A percentile compares a stretch with the other conserved stretches of the same genome.
These are phyloP conservation scores for Spicauda simplicius DNA, from an alignment of 2,888 invertebrate genomes.

Conservation along the genomic window DNA sequence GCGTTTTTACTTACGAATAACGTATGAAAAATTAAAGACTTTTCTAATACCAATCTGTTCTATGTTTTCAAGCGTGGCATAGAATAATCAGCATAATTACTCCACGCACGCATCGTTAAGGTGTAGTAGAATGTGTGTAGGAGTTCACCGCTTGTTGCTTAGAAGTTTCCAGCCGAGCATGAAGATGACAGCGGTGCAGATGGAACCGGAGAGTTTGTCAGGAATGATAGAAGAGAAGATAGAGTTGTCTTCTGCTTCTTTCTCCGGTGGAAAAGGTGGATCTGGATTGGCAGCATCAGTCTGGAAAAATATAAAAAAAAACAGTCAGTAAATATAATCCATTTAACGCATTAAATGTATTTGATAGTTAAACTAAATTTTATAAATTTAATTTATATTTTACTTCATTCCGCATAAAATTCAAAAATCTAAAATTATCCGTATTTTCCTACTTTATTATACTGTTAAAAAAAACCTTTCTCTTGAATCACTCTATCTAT, in stretches of 20 bases:
- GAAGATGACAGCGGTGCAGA: constrained; percentile 86
- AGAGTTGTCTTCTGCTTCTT: constrained; percentile 65
- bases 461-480: too few relatives aligned
- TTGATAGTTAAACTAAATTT: too few relatives aligned
- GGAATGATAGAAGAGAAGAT: constrained; percentile 85
- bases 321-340: too few relatives aligned
- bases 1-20: background rate
- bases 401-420: too few relatives aligned
- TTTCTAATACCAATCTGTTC: constrained; percentile 13
- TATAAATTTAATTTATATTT: too few relatives aligned
- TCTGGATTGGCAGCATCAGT: constrained; percentile 61
- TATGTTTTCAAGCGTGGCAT: constrained; percentile 34
- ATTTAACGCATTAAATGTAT: too few relatives aligned
- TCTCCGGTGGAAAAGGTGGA: constrained; percentile 45
- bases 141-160: constrained; percentile 81
- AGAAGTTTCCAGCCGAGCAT: constrained; percentile 87
- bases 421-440: too few relatives aligned
- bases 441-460: too few relatives aligned
- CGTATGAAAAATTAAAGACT: background rate
- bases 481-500: too few relatives aligned
- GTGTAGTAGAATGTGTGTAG: background rate
- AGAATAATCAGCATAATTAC: constrained; percentile 43
- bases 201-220: constrained; percentile 81
- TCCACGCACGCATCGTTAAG: constrained; percentile 40
- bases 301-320: constrained; percentile 54